Evolutionary conservation across 2,888 invertebrate species (phyloP), one percentile per base, ranked within the genome.

Genomic region (Folsomia candida): DNA sequence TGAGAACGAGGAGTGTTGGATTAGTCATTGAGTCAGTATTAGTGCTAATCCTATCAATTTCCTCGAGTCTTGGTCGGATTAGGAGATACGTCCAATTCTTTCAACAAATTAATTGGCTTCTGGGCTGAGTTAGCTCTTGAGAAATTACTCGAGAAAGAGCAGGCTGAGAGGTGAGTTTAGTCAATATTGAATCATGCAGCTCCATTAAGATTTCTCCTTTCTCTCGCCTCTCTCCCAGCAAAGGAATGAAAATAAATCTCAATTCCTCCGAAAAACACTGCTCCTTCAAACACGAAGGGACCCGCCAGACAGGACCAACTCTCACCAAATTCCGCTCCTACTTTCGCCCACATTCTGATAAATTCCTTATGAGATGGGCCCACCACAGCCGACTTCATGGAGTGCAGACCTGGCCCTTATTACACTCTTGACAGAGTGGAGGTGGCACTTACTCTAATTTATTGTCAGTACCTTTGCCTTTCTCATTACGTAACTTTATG

Each of bases 71-170:
- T 37, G 14, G n/a, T n/a, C n/a, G 37, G 14, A 37, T 9, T 37
- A 37, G 14, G 37, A 37, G 14, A 37, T 28, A 28, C 62, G 62
- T 27, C 28, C 18, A 9, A 28, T 26, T 62, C 62, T 62, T 62
- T 62, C 28, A 25, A 28, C 62, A 29, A 62, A 62, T 62, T 62
- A 62, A 62, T 62, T 62, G 62, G 62, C 26, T 14, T 14, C 37
- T 37, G 4, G 4, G 37, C 37, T 37, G n/a, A n/a, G n/a, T n/a
- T 37, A 37, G 37, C 37, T 37, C 37, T 37, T 37, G 37, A 37
- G 37, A 37, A 37, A 37, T 37, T 37, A 37, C 37, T 37, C 14
- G n/a, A n/a, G n/a, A n/a, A n/a, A n/a, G n/a, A n/a, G n/a, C 37
- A 14, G 14, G 14, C 37, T 37, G 37, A 37, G 14, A 14, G 14